Evolutionary conservation across 2,797 vertebrate genomes (phyloP).

Genomic region (Amblyopsis hoosieri): DNA sequence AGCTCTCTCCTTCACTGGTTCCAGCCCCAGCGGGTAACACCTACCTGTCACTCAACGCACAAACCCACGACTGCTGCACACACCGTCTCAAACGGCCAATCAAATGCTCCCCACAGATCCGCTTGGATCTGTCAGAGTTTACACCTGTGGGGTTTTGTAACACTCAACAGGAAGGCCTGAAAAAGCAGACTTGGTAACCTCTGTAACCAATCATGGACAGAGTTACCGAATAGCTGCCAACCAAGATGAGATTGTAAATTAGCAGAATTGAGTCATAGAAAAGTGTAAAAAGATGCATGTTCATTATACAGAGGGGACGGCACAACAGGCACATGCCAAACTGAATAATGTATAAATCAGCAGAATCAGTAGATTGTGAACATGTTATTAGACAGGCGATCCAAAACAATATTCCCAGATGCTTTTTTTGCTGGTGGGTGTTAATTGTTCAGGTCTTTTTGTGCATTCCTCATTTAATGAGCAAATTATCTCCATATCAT

Average conservation of each 20-base stretch:
- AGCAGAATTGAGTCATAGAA: background rate
- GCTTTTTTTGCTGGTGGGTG: constrained; percentile 38
- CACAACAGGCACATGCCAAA: no score
- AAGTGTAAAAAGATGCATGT: constrained; percentile 4
- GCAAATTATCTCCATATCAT: constrained; percentile 60
- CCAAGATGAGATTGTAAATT: background rate
- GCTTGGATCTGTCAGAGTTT: constrained; percentile 17
- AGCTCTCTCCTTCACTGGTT: constrained; percentile 44
- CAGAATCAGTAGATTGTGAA: constrained; percentile 22
- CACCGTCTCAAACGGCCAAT: constrained; percentile 36
- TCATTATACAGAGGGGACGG: background rate
- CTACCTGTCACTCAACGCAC: constrained; percentile 46
- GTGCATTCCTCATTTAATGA: constrained; percentile 61
- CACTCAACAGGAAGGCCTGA: background rate
- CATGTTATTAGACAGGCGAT: constrained; percentile 42
- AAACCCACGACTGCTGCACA: background rate
- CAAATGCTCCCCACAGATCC: background rate
- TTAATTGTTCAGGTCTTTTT: constrained; percentile 62
- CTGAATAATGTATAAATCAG: no score
- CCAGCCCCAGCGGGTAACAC: constrained; percentile 50
- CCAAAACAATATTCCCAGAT: constrained; percentile 42
- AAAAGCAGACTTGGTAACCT: constrained; percentile 5
- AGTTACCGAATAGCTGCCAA: constrained; percentile 1
- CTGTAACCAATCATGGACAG: background rate
- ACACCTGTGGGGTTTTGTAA: constrained; percentile 4